Evolutionary conservation across 1,140 invertebrate species (phyloP), one percentile per base, ranked within the genome.

Genomic region (Megalopta genalis): DNA sequence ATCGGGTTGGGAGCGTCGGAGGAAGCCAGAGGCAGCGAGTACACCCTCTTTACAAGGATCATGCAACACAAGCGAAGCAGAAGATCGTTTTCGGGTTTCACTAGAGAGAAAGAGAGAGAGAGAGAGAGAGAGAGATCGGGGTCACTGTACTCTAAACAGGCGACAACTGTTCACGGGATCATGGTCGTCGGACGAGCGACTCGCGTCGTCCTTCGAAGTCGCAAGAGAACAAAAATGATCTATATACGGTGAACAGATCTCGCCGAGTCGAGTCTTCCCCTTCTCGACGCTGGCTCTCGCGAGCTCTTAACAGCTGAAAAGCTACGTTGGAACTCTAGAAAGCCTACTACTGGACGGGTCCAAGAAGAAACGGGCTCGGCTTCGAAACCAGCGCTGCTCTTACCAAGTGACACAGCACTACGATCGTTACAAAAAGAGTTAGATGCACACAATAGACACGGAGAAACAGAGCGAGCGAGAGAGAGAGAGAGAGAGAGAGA

Each of bases 21-120:
- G 88, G 91, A 90, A 88, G 91, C 91, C 92, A 93, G 88, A 90
- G 93, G 93, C 89, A 94, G 92, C 91, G 93, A 93, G 91, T 94
- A 94, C 88, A 94, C 93, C 91, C 93, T 93, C 93, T 94, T 90
- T 87, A 87, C 82, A 88, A 88, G 90, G 83, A 78, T 91, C 91
- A 93, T 92, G 92, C 91, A 93, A 93, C 91, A 92, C 90, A 93
- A 93, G 92, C 92, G 91, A 93, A 93, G 91, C 90, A 91, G 88
- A 90, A 90, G 83, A 83, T 85, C 82, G 86, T 57, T 77, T 80
- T 75, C 79, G 72, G 66, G 77, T 85, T n/a, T 84, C 70, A 82
- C 72, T 46, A 74, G n/a, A n/a, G n/a, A n/a, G n/a, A n/a, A n/a
- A n/a, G n/a, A n/a, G n/a, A n/a, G n/a, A n/a, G n/a, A n/a, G n/a